Evolutionary conservation across 2,888 invertebrate genomes (phyloP).

Genomic region (Cylloceria caligata): DNA sequence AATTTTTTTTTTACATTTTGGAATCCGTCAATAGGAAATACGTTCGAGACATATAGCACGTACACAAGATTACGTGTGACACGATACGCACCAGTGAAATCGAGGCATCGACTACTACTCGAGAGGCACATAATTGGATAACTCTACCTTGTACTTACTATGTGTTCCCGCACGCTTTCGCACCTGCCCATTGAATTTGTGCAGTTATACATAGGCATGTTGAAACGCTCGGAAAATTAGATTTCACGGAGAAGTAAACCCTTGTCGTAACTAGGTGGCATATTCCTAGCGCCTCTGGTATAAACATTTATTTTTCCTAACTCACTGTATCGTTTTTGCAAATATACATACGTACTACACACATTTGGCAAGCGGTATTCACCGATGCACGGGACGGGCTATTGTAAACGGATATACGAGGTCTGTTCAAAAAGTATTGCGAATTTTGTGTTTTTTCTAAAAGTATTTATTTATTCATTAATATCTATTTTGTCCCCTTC

Average conservation of each 20-base stretch:
- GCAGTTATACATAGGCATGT: background rate
- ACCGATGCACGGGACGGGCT: too few relatives aligned
- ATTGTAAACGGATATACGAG: too few relatives aligned
- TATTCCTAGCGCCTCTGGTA: too few relatives aligned
- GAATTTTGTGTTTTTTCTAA: too few relatives aligned
- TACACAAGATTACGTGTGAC: slow-evolving; percentile 7
- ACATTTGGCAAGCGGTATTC: too few relatives aligned
- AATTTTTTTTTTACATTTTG: background rate
- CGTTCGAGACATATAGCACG: background rate
- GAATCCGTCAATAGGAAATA: slow-evolving; percentile 6
- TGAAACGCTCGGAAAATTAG: slow-evolving; percentile 24
- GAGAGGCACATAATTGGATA: slow-evolving; percentile 43
- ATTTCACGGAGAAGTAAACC: background rate
- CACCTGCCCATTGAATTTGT: slow-evolving; percentile 11
- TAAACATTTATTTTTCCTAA: too few relatives aligned
- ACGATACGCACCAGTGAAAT: background rate
- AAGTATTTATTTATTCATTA: too few relatives aligned
- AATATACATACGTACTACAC: too few relatives aligned
- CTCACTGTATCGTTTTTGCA: background rate
- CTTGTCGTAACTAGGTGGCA: background rate
- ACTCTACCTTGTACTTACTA: background rate
- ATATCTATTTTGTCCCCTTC: too few relatives aligned
- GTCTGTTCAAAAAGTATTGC: too few relatives aligned
- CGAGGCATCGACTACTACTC: background rate
- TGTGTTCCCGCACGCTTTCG: background rate